phyloP scores from a whole-genome alignment of 2,888 invertebrate species.

The Rosalia funebris region DNA sequence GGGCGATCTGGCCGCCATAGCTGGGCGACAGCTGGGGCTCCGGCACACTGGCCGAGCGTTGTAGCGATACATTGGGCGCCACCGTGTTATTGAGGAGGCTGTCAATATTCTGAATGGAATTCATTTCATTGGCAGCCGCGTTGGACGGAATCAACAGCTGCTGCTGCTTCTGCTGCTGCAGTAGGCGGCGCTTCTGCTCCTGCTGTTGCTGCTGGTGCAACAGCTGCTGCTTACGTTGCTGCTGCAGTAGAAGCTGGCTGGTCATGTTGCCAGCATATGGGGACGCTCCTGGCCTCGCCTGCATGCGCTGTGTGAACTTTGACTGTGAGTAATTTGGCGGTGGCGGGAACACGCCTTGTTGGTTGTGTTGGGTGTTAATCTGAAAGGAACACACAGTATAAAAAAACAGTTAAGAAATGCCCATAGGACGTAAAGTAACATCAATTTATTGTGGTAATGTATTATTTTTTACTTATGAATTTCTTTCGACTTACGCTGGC shows the following conservation, averaged over 20 bases:
- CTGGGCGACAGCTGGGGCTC: conserved; percentile 72
- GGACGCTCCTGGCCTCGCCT: conserved; percentile 38
- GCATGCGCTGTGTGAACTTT: conserved; percentile 43
- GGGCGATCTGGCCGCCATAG: conserved; percentile 61
- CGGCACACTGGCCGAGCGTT: conserved; percentile 71
- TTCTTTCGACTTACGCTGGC: conserved; percentile 45
- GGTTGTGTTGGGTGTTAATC: conserved; percentile 51
- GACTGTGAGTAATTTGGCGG: conserved; percentile 61
- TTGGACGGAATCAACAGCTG: conserved; percentile 84
- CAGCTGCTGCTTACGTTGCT: conserved; percentile 63
- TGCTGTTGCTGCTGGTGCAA: conserved; percentile 55
- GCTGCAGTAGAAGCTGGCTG: conserved; percentile 63
- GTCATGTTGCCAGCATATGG: conserved; percentile 41
- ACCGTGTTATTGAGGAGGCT: conserved; percentile 85
- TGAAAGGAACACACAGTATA: conserved; percentile 24
- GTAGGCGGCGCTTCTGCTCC: conserved; percentile 75
- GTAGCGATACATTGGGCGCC: conserved; percentile 89
- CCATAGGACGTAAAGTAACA: too few relatives aligned
- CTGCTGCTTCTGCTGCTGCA: conserved; percentile 84
- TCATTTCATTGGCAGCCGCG: conserved; percentile 67
- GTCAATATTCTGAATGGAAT: conserved; percentile 77
- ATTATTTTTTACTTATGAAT: too few relatives aligned
- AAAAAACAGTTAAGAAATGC: too few relatives aligned
- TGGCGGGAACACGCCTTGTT: conserved; percentile 54
- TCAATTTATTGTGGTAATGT: too few relatives aligned